Base-by-base conservation (phyloP, 2,888 invertebrate species). In the Hyposoter dolosus region DNA sequence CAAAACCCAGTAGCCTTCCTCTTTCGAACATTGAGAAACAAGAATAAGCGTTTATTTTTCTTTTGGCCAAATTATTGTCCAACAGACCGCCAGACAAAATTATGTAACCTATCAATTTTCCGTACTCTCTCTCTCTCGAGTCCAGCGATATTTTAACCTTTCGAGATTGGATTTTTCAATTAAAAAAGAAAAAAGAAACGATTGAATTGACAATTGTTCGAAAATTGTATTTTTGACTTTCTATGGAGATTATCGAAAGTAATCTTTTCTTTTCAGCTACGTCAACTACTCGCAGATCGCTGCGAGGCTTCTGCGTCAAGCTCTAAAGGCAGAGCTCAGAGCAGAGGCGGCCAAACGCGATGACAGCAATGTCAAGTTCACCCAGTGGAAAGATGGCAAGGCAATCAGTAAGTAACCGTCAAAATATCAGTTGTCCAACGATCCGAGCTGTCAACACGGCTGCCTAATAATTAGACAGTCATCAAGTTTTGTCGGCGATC, bases 201-300 rank as follows among this genome's bases (percentile, higher is more conserved):
- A 23, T 3, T 23, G 0, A 12, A 60, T 15, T 28, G 4, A 28
- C 12, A 60, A 60, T 28, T 60, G 0, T 12, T 3, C 3, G 3
- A 60, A 56, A 10, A 12, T 5, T 1, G 1, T 10, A n/a, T 23
- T 28, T 28, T 23, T 15, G 3, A 28, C 1, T 15, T n/a, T 10
- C 10, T 9, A 0, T 5, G 7, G n/a, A 0, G n/a, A n/a, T 65
- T 35, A 65, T 40, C 3, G 7, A 40, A n/a, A n/a, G 35, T 17
- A n/a, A 43, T 19, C 12, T 47, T 53, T 77, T 65, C 32, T n/a
- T 95, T 95, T 78, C 94, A 99, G 99, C 95, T 99, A 99, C 95
- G 97, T 99, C 94, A 98, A 98, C 95, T 99, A 98, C 95, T 99
- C 99, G 84, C 98, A 97, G 94, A 98, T 99, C 93, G 98, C 99